phyloP scores from a whole-genome alignment of 2,113 vertebrate species.

The Prinia subflava region DNA sequence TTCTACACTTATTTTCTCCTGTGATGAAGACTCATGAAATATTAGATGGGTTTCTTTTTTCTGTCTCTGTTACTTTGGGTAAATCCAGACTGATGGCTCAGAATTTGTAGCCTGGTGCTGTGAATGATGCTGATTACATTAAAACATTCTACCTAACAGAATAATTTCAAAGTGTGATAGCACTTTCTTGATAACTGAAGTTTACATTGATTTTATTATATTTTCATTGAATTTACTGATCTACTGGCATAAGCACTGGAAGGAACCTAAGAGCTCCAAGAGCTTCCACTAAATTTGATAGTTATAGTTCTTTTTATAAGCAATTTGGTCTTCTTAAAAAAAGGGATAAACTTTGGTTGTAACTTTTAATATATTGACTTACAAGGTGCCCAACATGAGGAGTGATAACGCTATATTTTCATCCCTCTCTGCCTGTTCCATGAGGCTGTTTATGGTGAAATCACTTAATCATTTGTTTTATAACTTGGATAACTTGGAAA shows the following conservation, averaged over 20 bases:
- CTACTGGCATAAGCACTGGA: background rate
- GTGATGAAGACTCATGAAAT: background rate
- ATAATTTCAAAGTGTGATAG: background rate
- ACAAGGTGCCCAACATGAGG: background rate
- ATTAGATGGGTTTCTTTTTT: background rate
- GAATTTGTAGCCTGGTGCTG: background rate
- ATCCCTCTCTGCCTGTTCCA: background rate
- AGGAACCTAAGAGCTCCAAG: background rate
- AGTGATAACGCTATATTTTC: background rate
- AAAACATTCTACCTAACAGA: background rate
- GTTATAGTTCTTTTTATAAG: background rate
- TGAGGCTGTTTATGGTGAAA: background rate
- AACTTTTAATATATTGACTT: background rate
- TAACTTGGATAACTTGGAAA: conserved; percentile 35
- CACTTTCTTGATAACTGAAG: background rate
- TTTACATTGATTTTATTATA: background rate
- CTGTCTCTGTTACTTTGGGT: background rate
- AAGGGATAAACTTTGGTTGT: background rate
- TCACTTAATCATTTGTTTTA: conserved; percentile 39
- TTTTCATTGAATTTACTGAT: background rate
- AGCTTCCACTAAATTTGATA: background rate
- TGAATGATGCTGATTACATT: background rate
- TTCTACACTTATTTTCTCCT: background rate
- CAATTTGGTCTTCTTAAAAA: background rate
- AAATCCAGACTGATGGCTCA: background rate